These are phyloP conservation scores for Hydroisotoma schaefferi DNA, from an alignment of 2,888 invertebrate genomes.

Conservation along the genomic window DNA sequence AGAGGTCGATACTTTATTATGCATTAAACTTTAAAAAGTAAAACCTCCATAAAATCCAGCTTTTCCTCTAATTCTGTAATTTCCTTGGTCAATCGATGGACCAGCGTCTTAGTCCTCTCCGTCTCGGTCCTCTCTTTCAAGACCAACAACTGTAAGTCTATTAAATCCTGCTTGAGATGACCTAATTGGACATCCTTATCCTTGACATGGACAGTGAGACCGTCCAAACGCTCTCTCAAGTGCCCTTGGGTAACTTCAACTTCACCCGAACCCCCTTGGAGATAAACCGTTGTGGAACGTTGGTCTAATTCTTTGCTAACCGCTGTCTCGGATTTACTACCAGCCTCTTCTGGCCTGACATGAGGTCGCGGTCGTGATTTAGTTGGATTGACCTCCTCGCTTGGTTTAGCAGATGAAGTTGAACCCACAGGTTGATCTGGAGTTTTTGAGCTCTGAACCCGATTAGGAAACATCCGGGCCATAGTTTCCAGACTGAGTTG, in stretches of 20 bases:
- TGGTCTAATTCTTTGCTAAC: not conserved
- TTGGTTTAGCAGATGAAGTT: not conserved
- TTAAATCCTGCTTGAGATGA: constrained; percentile 15
- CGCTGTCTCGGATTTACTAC: not conserved
- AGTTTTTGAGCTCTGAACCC: not conserved
- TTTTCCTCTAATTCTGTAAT: constrained; percentile 17
- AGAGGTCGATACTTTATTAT: not conserved
- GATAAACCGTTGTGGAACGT: not conserved
- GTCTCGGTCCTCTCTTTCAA: constrained; percentile 8
- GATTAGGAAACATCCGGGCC: constrained; percentile 3
- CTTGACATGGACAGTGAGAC: constrained; percentile 51
- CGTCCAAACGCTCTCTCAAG: not conserved
- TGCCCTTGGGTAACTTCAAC: not conserved
- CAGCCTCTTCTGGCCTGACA: not conserved
- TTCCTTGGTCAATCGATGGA: constrained; percentile 19
- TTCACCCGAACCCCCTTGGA: not conserved
- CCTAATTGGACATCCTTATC: constrained; percentile 51
- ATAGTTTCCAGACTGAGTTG: constrained; percentile 7
- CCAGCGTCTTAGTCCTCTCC: constrained; percentile 7
- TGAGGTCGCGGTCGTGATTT: not conserved
- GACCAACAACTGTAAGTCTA: constrained; percentile 14
- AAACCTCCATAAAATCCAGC: constrained; percentile 21
- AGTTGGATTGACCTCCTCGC: not conserved
- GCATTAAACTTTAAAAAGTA: not conserved
- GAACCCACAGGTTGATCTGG: too few species aligned